Base-by-base conservation (phyloP, 1,140 invertebrate species). In the Trichomalopsis sarcophagae region DNA sequence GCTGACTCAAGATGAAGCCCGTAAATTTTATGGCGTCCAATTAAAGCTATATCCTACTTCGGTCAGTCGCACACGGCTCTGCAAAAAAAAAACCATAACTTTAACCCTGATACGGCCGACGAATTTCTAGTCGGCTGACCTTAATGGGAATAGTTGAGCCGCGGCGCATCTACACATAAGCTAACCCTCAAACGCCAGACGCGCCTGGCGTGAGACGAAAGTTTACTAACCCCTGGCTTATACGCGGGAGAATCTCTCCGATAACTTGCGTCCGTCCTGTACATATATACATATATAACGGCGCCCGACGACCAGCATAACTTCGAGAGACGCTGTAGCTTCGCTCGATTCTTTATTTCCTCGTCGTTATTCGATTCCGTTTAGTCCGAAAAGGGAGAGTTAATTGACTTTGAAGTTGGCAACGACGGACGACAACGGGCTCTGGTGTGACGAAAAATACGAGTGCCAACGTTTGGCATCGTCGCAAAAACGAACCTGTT, bases 321-420 rank as follows among this genome's bases (percentile, higher is more conserved):
- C 55, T 83, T 77, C n/a, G 27, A 69, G 74, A 7, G 7, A 17
- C 66, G 40, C 1, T 50, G 50, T 77, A 40, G 33, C 47, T 10
- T 62, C 6, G 55, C 33, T 44, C n/a, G 36, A 76, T 62, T 84
- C 27, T 50, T 79, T 79, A 71, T 84, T 77, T 79, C 71, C 76
- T 55, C 14, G 69, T 55, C 50, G 73, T 78, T 73, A 79, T 79
- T 79, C 47, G 40, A 84, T 79, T 84, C 13, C 33, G 17, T 27
- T 55, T 47, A 55, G 27, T 68, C 62, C 69, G 21, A 27, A 27
- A 27, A 2, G 6, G 27, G n/a, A 69, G 74, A 33, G 30, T 66
- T 36, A 83, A 83, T 83, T 83, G 62, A 27, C 68, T 77, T 83
- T 47, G 77, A 83, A 83, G 55, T 83, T 68, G 3, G 23, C 33